A percentile compares a stretch with the other conserved stretches of the same genome.
Conservation (phyloP, 2,888 invertebrate genomes). For the Julus scanicus region DNA sequence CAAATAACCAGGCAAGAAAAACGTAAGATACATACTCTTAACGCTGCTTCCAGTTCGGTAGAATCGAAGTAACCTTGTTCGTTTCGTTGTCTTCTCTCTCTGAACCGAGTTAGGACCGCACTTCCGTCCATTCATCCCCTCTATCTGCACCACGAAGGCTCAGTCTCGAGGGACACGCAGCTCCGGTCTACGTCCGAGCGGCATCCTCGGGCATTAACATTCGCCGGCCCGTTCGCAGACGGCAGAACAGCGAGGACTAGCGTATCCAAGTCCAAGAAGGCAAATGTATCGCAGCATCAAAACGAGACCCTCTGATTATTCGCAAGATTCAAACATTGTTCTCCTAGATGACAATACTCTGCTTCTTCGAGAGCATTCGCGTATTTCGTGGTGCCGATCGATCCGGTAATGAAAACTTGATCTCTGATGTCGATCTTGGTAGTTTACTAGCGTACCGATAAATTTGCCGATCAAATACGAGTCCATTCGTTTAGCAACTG, state of each 20-base stretch:
- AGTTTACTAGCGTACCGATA: neutral
- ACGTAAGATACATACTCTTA: slow-evolving; percentile 49
- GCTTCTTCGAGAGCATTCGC: too few relatives aligned
- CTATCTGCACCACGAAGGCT: neutral
- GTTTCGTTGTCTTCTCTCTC: neutral
- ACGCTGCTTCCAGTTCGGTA: neutral
- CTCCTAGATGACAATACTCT: too few relatives aligned
- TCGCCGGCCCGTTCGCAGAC: neutral
- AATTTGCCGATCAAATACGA: neutral
- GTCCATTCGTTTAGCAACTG: too few relatives aligned
- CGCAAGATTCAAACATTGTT: neutral
- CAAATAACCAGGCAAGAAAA: slow-evolving; percentile 53
- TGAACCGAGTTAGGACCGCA: slow-evolving; percentile 23
- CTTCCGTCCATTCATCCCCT: slow-evolving; percentile 51
- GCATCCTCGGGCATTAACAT: neutral
- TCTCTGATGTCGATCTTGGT: too few relatives aligned
- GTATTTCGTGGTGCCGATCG: too few relatives aligned
- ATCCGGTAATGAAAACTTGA: too few relatives aligned
- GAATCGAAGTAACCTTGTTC: neutral
- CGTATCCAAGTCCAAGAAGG: neutral
- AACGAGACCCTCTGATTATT: neutral
- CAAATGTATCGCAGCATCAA: neutral
- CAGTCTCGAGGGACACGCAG: slow-evolving; percentile 49
- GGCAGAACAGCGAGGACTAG: neutral
- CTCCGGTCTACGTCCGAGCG: slow-evolving; percentile 3